Percentiles rank a stretch among this genome's conserved stretches.
These are phyloP conservation scores for Epinephelus lanceolatus DNA, from an alignment of 2,113 vertebrate genomes.

Conservation along the genomic window DNA sequence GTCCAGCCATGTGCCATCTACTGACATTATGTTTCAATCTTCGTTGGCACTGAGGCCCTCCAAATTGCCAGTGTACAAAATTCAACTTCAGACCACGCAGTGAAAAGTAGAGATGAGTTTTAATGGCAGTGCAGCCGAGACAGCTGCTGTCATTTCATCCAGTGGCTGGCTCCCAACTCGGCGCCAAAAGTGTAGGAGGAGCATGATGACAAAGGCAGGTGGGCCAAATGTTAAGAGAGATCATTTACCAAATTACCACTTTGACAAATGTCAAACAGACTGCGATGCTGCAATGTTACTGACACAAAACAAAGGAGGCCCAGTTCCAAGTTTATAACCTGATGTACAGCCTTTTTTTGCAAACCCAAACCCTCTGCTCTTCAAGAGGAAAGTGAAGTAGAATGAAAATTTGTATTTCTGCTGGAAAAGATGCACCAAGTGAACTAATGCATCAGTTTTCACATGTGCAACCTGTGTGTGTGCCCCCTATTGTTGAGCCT, in stretches of 20 bases:
- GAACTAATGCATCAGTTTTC: neutral
- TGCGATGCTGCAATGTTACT: neutral
- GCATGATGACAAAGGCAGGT: slow-evolving; percentile 1
- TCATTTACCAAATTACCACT: slow-evolving; percentile 13
- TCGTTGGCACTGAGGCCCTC: slow-evolving; percentile 14
- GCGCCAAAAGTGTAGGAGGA: neutral
- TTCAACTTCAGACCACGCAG: slow-evolving; percentile 22
- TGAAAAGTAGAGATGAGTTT: slow-evolving; percentile 20
- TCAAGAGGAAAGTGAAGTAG: neutral
- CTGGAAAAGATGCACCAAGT: neutral
- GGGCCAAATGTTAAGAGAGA: slow-evolving; percentile 3
- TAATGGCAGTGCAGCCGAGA: slow-evolving; percentile 14
- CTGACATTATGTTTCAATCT: slow-evolving; percentile 14
- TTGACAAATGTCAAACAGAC: neutral
- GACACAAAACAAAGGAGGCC: neutral
- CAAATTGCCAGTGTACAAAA: slow-evolving; percentile 20
- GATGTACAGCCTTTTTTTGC: too few species aligned
- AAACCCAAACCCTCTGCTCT: neutral
- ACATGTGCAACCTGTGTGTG: neutral
- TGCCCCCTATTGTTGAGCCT: neutral
- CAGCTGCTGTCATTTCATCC: slow-evolving; percentile 27
- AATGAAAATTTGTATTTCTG: neutral
- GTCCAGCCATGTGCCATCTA: slow-evolving; percentile 4
- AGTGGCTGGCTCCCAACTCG: neutral
- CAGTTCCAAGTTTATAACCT: neutral